A percentile compares a stretch with the other conserved stretches of the same genome.
phyloP scores from a whole-genome alignment of 2,113 vertebrate species.

The Arenaria interpres region DNA sequence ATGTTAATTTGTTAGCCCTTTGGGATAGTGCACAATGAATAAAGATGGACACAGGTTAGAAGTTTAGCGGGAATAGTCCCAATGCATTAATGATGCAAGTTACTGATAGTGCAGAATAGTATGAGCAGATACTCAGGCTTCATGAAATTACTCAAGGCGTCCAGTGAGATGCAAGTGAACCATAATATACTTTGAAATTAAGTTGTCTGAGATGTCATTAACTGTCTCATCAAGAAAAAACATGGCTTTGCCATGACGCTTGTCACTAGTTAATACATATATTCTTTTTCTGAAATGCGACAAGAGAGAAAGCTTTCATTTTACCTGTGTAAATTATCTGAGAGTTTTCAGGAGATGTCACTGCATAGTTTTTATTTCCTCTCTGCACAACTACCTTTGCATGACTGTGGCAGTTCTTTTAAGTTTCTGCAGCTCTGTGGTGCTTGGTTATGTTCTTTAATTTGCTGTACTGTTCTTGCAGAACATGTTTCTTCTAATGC shows the following conservation, averaged over 20 bases:
- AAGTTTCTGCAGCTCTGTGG: conserved; percentile 67
- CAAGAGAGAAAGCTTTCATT: conserved; percentile 76
- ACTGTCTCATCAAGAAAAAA: background rate
- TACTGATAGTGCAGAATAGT: background rate
- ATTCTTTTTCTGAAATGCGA: background rate
- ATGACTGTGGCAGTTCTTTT: conserved; percentile 70
- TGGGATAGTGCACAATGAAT: background rate
- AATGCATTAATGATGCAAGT: background rate
- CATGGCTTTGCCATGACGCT: background rate
- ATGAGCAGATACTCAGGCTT: background rate
- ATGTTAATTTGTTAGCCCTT: background rate
- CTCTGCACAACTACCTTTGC: conserved; percentile 66
- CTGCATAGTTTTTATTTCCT: conserved; percentile 37
- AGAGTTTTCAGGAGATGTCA: conserved; percentile 15
- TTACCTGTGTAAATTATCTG: conserved; percentile 7
- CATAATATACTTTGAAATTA: background rate
- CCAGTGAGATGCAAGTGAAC: background rate
- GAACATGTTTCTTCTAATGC: conserved; percentile 86
- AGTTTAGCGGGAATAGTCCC: background rate
- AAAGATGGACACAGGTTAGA: background rate
- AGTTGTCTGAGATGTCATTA: background rate
- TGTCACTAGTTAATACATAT: background rate
- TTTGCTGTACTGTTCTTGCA: conserved; percentile 87
- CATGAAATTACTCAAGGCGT: background rate
- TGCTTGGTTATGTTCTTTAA: conserved; percentile 81